These are phyloP conservation scores for Formica selysi DNA, from an alignment of 1,140 invertebrate genomes.

Conservation along the genomic window DNA sequence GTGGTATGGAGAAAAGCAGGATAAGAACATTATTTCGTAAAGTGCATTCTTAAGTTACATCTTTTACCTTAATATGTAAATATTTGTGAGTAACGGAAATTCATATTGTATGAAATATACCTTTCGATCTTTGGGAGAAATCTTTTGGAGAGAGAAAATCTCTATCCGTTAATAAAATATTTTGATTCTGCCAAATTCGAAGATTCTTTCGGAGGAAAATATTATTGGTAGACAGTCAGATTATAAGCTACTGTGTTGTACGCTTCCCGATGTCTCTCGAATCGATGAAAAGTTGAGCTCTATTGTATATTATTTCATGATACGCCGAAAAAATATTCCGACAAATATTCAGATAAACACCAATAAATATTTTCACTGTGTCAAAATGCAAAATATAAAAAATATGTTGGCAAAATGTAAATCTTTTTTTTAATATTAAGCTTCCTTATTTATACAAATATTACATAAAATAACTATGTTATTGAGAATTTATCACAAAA, in stretches of 20 bases:
- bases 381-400: background rate
- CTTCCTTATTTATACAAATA: constrained; percentile 27
- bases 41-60: constrained; percentile 36
- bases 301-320: background rate
- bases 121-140: background rate
- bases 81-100: background rate
- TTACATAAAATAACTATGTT: constrained; percentile 33
- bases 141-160: background rate
- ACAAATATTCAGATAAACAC: background rate
- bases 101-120: constrained; percentile 8
- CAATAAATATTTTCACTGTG: constrained; percentile 36
- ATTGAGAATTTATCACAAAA: constrained; percentile 13
- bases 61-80: constrained; percentile 39
- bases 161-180: constrained; percentile 43
- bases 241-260: constrained; percentile 3
- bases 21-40: constrained; percentile 54
- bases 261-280: background rate
- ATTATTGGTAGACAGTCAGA: background rate
- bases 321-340: background rate
- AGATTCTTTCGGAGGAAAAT: background rate
- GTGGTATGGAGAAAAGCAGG: constrained; percentile 1
- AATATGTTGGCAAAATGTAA: constrained; percentile 18
- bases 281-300: constrained; percentile 1
- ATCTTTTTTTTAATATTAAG: constrained; percentile 15
- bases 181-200: constrained; percentile 5